Percentiles rank a stretch among this genome's conserved stretches.
Evolutionary conservation across 2,113 vertebrate species (phyloP).

Genomic region (Tragelaphus strepsiceros): DNA sequence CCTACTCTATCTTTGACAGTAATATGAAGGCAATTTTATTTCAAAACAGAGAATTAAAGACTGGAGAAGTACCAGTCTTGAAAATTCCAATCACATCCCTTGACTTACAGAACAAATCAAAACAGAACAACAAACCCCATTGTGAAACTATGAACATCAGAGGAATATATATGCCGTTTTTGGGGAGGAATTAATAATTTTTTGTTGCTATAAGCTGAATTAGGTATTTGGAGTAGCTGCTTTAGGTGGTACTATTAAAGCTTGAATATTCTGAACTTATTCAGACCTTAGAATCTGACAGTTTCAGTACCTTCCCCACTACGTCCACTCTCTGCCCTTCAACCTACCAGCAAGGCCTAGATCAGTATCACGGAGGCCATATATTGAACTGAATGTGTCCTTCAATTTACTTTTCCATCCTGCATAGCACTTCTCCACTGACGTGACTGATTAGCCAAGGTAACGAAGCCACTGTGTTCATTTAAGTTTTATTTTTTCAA

Average conservation of each 20-base stretch:
- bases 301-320: background rate
- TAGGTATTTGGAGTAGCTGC: background rate
- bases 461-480: conserved; percentile 1
- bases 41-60: background rate
- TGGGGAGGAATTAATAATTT: background rate
- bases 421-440: background rate
- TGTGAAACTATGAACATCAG: background rate
- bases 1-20: background rate
- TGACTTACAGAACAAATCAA: background rate
- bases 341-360: background rate
- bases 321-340: background rate
- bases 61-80: background rate
- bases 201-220: background rate
- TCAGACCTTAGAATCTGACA: background rate
- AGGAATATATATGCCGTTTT: background rate
- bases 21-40: background rate
- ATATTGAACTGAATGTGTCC: background rate
- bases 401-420: conserved; percentile 17
- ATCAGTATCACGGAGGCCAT: background rate
- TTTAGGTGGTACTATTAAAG: background rate
- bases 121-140: background rate
- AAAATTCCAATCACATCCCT: background rate
- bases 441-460: conserved; percentile 35
- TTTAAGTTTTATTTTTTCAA: conserved; percentile 68
- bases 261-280: background rate